Percentiles rank a stretch among this genome's conserved stretches.
Evolutionary conservation across 1,140 invertebrate species (phyloP).

Genomic region (Nasonia vitripennis): DNA sequence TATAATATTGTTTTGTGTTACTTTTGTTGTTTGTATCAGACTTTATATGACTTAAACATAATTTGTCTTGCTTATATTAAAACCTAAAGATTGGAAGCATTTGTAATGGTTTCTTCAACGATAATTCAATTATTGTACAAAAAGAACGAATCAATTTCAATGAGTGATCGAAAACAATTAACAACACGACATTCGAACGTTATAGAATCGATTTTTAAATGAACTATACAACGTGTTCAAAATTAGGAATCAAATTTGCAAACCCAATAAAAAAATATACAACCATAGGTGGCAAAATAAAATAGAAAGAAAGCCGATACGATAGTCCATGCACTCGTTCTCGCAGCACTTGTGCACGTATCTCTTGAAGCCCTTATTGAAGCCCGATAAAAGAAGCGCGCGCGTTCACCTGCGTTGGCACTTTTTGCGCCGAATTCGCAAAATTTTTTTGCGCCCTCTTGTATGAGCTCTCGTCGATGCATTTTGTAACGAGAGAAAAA

Average conservation of each 20-base stretch:
- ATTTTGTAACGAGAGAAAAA: constrained; percentile 24
- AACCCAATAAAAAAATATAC: not conserved
- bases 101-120: too few relatives aligned
- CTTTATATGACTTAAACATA: too few relatives aligned
- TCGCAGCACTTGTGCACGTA: constrained; percentile 44
- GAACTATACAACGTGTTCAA: too few relatives aligned
- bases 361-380: constrained; percentile 22
- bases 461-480: not conserved
- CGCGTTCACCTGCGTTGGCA: constrained; percentile 1
- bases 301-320: not conserved
- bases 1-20: too few relatives aligned
- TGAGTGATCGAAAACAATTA: too few relatives aligned
- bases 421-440: constrained; percentile 42
- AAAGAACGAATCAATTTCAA: too few relatives aligned
- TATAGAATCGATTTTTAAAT: too few relatives aligned
- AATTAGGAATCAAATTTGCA: not conserved
- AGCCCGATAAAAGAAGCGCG: not conserved
- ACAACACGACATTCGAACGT: too few relatives aligned
- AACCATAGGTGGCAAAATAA: not conserved
- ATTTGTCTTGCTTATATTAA: too few relatives aligned
- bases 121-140: too few relatives aligned
- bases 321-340: not conserved
- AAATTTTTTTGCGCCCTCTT: constrained; percentile 2
- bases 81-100: too few relatives aligned
- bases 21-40: too few relatives aligned